Evolutionary conservation across 2,113 vertebrate genomes (phyloP).

Genomic region (Dermatemys mawii): DNA sequence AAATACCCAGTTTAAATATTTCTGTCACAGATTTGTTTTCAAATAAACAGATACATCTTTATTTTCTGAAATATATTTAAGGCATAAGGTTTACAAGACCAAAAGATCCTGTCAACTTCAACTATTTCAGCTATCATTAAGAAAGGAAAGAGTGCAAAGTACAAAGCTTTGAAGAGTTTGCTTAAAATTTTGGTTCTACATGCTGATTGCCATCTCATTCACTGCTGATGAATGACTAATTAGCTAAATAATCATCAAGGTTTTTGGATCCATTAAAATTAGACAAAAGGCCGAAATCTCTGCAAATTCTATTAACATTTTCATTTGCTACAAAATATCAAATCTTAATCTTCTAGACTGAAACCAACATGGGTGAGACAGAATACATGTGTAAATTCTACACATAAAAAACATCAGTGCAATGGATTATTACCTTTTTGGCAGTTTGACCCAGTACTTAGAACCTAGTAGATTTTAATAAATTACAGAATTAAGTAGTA

Average conservation of each 20-base stretch:
- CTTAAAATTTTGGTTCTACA: not conserved
- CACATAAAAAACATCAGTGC: not conserved
- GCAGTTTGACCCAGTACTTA: not conserved
- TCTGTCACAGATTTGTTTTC: not conserved
- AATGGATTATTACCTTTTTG: not conserved
- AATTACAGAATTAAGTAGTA: not conserved
- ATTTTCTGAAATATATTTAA: not conserved
- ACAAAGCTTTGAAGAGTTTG: not conserved
- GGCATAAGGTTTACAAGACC: not conserved
- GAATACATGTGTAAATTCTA: not conserved
- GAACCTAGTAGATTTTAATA: not conserved
- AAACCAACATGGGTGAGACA: not conserved
- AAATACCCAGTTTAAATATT: not conserved
- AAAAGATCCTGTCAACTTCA: not conserved
- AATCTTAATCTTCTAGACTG: not conserved
- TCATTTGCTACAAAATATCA: not conserved
- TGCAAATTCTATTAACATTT: not conserved
- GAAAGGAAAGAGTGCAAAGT: not conserved
- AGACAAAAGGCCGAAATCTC: not conserved
- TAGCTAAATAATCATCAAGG: constrained; percentile 7
- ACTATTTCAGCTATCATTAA: not conserved
- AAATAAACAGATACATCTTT: not conserved
- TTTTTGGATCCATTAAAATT: constrained; percentile 19
- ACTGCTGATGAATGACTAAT: constrained; percentile 12
- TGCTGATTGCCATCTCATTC: not conserved